Evolutionary conservation across 92 coral and sea anemone species (phyloP), one percentile per base, ranked within the genome.

Genomic region (Muricea muricata): DNA sequence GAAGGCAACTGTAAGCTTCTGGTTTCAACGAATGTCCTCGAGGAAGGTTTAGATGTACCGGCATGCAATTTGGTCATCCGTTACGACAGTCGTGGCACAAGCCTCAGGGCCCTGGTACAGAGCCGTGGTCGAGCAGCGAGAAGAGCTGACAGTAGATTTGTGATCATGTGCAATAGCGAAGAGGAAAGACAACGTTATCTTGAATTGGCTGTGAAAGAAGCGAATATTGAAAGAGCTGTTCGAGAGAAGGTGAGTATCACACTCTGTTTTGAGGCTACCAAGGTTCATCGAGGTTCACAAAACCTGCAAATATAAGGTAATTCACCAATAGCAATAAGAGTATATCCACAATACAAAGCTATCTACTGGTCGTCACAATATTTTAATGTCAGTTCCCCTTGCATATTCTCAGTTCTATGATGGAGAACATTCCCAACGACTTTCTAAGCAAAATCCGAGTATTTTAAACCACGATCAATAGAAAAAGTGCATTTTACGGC

Each of bases 21-120:
- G 12, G 79, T 97, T 41, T 92, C 98, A 30, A 97, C 99, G 0
- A 94, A 88, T 75, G 99, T 97, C 2, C 86, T 97, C 34, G 98
- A 97, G 68, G 99, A 97, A 71, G 99, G 99, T 1, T 88, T 97
- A 31, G 99, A 97, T 67, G 99, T 97, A 28, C 99, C 99, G 4
- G 94, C 89, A 3, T 97, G 99, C 85, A 97, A 97, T 91, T 65
- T 92, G 89, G 93, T 97, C 41, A 86, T 94, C 84, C 94, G 99
- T 6, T 97, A 94, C 81, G 98, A 97, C 88, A 92, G 98, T 47
- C 87, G 93, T 11, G 71, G 92, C 18, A 82, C 92, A 3, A 28
- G 67, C 39, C 69, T 97, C 65, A 76, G 95, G 25, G 87, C 97
- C 13, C 87, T 90, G 28, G 97, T 97, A 24, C 99, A 97, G 81